phyloP scores from a whole-genome alignment of 2,113 vertebrate genomes.

The Cacatua alba region DNA sequence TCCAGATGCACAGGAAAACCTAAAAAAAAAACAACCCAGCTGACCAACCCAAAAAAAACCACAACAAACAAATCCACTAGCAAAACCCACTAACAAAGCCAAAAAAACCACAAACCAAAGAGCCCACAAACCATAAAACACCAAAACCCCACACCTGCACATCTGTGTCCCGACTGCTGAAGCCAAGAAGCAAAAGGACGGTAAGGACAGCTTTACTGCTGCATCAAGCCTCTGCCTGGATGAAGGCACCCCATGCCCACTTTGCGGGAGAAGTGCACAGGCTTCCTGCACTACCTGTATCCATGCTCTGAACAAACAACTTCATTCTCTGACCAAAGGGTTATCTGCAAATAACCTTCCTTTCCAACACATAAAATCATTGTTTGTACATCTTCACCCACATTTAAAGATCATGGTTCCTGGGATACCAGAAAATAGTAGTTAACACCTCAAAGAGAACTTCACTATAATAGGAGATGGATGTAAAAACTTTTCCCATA shows the following conservation, averaged over 20 bases:
- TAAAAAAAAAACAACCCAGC: background rate
- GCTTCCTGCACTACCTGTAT: background rate
- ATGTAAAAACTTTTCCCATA: background rate
- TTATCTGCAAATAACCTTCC: background rate
- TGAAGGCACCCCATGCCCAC: background rate
- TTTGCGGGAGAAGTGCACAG: rapidly evolving
- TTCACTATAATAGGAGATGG: background rate
- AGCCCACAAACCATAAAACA: background rate
- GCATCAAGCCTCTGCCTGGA: background rate
- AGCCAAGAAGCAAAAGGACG: background rate
- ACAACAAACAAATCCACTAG: background rate
- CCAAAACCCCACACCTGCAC: background rate
- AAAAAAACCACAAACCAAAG: background rate
- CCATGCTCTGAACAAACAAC: background rate
- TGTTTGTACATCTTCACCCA: background rate
- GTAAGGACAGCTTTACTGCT: background rate
- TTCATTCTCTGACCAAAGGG: background rate
- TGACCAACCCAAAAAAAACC: background rate
- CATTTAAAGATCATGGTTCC: rapidly evolving
- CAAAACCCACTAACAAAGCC: background rate
- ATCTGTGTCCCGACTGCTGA: background rate
- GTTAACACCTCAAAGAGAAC: background rate
- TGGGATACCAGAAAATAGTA: background rate
- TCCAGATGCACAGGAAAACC: background rate
- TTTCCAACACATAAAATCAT: background rate